Percentiles rank a stretch among this genome's conserved stretches.
Evolutionary conservation across 2,113 vertebrate genomes (phyloP).

Genomic region (Alectura lathami): DNA sequence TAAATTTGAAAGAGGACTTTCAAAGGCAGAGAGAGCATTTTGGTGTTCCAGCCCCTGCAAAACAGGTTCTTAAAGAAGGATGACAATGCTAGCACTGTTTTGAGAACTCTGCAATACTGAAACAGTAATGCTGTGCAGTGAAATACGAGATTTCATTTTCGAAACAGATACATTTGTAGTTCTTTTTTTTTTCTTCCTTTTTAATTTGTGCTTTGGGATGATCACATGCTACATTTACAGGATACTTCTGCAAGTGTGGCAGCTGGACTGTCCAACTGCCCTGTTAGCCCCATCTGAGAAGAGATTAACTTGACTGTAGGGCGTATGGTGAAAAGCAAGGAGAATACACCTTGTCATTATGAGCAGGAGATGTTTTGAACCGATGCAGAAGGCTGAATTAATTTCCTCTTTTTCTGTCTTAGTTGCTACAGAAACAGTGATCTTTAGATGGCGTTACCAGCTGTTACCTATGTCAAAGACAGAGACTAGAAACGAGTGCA

Average conservation of each 20-base stretch:
- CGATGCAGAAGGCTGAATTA: not conserved
- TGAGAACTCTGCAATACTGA: not conserved
- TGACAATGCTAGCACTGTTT: not conserved
- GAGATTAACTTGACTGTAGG: not conserved
- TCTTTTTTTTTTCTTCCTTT: not conserved
- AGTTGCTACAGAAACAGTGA: not conserved
- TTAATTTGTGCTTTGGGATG: not conserved
- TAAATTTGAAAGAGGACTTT: not conserved
- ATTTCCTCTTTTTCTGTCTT: not conserved
- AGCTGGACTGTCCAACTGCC: not conserved
- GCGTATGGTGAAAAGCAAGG: not conserved
- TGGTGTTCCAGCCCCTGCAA: not conserved
- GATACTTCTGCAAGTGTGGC: not conserved
- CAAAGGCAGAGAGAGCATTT: not conserved
- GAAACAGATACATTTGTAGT: not conserved
- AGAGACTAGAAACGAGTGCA: not conserved
- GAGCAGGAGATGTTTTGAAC: not conserved
- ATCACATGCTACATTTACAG: not conserved
- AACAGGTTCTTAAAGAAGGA: not conserved
- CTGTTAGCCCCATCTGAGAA: not conserved
- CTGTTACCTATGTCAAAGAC: not conserved
- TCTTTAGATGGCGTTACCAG: not conserved
- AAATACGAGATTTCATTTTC: not conserved
- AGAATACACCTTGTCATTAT: fast-evolving
- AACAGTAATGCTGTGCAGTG: not conserved